Conservation (phyloP, 1,140 invertebrate species). For the Sesamia nonagrioides region DNA sequence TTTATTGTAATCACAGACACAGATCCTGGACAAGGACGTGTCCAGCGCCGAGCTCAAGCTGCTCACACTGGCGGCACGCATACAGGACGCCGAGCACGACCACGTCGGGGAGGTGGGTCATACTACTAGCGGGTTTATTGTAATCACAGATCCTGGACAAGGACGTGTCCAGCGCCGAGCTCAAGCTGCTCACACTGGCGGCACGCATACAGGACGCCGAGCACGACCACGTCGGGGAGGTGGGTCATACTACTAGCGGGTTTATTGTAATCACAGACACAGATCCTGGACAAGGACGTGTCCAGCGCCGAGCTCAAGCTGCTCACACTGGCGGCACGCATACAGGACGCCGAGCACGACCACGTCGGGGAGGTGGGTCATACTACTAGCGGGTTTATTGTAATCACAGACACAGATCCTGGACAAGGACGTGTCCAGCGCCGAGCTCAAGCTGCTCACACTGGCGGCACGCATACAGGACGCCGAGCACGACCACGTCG, state of each 20-base stretch:
- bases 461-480: slow-evolving; percentile 81
- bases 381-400: neutral
- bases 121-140: neutral
- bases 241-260: too few relatives aligned
- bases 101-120: slow-evolving; percentile 43
- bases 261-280: too few relatives aligned
- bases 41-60: slow-evolving; percentile 77
- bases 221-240: slow-evolving; percentile 55
- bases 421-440: slow-evolving; percentile 90
- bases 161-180: slow-evolving; percentile 88
- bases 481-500: slow-evolving; percentile 63
- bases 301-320: slow-evolving; percentile 77
- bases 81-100: slow-evolving; percentile 77
- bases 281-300: slow-evolving; percentile 93
- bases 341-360: slow-evolving; percentile 77
- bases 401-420: slow-evolving; percentile 92
- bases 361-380: slow-evolving; percentile 43
- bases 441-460: slow-evolving; percentile 79
- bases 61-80: slow-evolving; percentile 76
- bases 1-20: slow-evolving; percentile 89
- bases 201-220: slow-evolving; percentile 81
- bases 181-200: slow-evolving; percentile 78
- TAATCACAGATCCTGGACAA: slow-evolving; percentile 92
- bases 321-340: slow-evolving; percentile 76
- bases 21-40: slow-evolving; percentile 93